phyloP scores from a whole-genome alignment of 2,888 invertebrate species.

The Troides oblongomaculatus region DNA sequence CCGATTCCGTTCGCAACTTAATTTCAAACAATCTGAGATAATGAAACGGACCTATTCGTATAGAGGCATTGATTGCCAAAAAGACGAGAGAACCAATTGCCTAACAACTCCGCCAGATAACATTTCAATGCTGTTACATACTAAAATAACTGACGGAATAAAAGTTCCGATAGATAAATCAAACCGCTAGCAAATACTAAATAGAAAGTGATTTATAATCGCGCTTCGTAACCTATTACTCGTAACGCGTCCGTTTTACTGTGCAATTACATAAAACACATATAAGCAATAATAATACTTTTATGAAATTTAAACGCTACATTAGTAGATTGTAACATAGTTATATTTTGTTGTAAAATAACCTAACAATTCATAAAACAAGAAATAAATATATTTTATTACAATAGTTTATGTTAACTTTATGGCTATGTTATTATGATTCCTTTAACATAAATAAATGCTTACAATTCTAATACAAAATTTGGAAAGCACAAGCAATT shows the following conservation, averaged over 20 bases:
- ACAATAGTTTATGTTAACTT: background rate
- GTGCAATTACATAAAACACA: background rate
- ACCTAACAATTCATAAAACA: background rate
- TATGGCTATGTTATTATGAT: background rate
- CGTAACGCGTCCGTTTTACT: background rate
- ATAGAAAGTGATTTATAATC: background rate
- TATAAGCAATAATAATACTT: background rate
- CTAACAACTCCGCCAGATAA: conserved; percentile 21
- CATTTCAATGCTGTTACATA: conserved; percentile 4
- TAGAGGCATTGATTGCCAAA: conserved; percentile 27
- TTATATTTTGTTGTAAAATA: background rate
- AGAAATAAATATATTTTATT: background rate
- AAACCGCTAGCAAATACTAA: background rate
- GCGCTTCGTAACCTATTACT: background rate
- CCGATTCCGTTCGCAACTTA: conserved; percentile 16
- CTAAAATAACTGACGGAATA: background rate
- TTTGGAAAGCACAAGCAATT: too few species aligned
- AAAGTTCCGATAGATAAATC: conserved; percentile 8
- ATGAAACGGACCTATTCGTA: conserved; percentile 25
- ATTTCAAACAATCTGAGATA: conserved; percentile 28
- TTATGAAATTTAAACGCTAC: background rate
- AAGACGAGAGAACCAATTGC: conserved; percentile 19
- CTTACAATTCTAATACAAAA: too few species aligned
- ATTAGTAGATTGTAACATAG: background rate
- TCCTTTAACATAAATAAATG: too few species aligned